These are phyloP conservation scores for Nymphicus hollandicus DNA, from an alignment of 2,113 vertebrate genomes.

Conservation along the genomic window DNA sequence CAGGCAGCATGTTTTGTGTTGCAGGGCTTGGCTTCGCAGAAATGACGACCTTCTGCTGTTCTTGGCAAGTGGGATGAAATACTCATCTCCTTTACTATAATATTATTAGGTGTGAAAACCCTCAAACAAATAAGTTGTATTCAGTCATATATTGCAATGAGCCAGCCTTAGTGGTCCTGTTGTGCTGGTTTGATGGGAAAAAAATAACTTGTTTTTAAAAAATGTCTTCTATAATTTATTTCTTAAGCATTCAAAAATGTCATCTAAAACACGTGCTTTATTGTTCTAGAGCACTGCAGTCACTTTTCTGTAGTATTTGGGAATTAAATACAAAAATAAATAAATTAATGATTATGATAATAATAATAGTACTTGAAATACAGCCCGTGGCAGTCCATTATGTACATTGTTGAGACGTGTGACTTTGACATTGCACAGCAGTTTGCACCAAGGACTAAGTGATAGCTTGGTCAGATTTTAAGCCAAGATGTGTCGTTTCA, in stretches of 20 bases:
- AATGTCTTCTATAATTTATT: neutral
- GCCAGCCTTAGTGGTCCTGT: neutral
- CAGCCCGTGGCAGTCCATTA: neutral
- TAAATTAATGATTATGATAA: neutral
- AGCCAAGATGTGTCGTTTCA: neutral
- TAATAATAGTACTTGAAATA: neutral
- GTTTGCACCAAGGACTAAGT: neutral
- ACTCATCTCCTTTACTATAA: neutral
- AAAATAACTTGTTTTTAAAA: neutral
- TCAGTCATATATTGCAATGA: neutral
- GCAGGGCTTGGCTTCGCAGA: neutral
- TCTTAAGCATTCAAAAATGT: neutral
- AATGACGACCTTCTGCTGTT: neutral
- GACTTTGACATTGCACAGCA: neutral
- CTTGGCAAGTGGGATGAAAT: neutral
- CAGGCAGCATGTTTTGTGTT: neutral
- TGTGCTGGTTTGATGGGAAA: neutral
- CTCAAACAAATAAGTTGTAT: neutral
- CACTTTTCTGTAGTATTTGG: neutral
- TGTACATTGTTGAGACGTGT: neutral
- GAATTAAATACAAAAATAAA: neutral
- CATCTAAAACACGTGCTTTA: neutral
- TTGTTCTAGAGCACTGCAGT: neutral
- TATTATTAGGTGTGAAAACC: neutral
- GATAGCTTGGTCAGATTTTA: neutral